These are phyloP conservation scores for Adrianichthys oophorus DNA, from an alignment of 2,797 vertebrate genomes.

Conservation along the genomic window DNA sequence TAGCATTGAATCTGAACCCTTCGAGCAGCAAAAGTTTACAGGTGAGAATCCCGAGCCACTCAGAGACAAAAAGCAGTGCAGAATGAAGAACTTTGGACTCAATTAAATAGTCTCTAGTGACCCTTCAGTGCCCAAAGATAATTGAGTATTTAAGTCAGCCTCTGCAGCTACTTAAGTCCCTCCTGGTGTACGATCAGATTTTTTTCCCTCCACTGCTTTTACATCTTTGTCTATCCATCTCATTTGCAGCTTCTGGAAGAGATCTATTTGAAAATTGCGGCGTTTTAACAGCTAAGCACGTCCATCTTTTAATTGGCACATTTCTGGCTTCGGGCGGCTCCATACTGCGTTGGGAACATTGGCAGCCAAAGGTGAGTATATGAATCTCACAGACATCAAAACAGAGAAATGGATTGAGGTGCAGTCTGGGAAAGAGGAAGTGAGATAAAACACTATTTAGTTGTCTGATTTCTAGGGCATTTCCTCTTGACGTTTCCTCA, in stretches of 20 bases:
- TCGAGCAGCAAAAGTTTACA: slow-evolving; percentile 17
- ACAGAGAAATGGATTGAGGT: not conserved
- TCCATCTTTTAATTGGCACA: slow-evolving; percentile 40
- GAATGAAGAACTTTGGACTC: slow-evolving; percentile 58
- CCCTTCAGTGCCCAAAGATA: slow-evolving; percentile 54
- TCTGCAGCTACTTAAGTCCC: slow-evolving; percentile 34
- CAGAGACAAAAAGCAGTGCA: slow-evolving; percentile 32
- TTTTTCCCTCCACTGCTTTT: slow-evolving; percentile 22
- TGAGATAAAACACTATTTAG: no score
- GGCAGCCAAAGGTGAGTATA: slow-evolving; percentile 14
- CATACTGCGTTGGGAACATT: slow-evolving; percentile 4
- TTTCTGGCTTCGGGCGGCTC: not conserved
- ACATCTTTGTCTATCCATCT: slow-evolving; percentile 18
- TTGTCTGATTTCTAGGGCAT: no score
- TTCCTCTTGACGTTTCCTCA: no score
- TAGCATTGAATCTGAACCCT: slow-evolving; percentile 28
- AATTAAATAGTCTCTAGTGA: slow-evolving; percentile 65
- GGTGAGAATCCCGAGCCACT: slow-evolving; percentile 26
- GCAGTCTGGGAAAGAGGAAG: slow-evolving; percentile 1
- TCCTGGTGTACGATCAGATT: slow-evolving; percentile 47
- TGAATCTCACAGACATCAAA: slow-evolving; percentile 12
- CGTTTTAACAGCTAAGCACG: slow-evolving; percentile 28
- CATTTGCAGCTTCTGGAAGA: slow-evolving; percentile 12
- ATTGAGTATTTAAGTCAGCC: slow-evolving; percentile 55
- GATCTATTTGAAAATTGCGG: slow-evolving; percentile 7